phyloP scores from a whole-genome alignment of 2,113 vertebrate genomes.

The Etia nguti region DNA sequence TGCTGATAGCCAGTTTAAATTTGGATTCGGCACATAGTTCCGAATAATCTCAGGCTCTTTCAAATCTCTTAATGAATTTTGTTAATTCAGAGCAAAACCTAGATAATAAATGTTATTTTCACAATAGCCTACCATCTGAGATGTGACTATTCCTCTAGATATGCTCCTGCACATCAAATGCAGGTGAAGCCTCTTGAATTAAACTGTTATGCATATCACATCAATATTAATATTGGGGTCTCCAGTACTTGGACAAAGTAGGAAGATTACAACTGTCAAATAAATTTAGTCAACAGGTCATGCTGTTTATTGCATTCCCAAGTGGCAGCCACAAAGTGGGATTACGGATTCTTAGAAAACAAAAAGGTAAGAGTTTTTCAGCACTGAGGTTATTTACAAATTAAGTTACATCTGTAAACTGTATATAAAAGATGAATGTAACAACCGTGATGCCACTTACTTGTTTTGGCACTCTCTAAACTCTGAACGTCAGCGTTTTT shows the following conservation, averaged over 20 bases:
- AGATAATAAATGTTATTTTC: not conserved
- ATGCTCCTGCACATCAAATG: not conserved
- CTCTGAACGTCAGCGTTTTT: not conserved
- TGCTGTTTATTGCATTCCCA: not conserved
- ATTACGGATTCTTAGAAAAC: not conserved
- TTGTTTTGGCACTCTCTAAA: not conserved
- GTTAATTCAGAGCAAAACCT: not conserved
- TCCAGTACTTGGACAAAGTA: not conserved
- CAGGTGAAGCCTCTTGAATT: not conserved
- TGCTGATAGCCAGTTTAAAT: not conserved
- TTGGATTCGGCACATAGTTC: not conserved
- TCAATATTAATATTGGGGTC: not conserved
- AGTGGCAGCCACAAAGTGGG: not conserved
- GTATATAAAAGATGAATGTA: not conserved
- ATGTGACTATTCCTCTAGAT: not conserved
- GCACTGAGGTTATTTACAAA: not conserved
- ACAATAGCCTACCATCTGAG: not conserved
- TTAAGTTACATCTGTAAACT: not conserved
- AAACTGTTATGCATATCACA: not conserved
- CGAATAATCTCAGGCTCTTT: not conserved
- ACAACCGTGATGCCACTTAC: not conserved
- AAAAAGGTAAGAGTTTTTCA: not conserved
- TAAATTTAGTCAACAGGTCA: not conserved
- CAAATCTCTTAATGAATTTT: not conserved
- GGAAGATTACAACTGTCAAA: not conserved